Conservation (phyloP, 2,888 invertebrate genomes). For the Oscheius onirici region DNA sequence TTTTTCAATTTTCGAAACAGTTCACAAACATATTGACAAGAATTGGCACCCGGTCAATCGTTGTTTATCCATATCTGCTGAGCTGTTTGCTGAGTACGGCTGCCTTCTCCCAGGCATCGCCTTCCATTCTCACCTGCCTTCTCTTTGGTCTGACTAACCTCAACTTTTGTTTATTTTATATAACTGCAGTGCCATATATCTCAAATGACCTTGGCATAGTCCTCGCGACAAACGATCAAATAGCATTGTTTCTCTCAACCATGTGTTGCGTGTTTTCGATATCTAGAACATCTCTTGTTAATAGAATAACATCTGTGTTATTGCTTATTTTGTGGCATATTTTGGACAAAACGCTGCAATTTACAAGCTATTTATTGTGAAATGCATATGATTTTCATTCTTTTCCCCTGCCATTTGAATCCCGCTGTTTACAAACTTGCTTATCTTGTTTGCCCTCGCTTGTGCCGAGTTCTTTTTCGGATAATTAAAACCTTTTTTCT, state of each 20-base stretch:
- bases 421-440: conserved; percentile 21
- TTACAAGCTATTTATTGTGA: no score
- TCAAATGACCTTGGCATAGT: conserved; percentile 14
- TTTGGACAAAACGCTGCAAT: not conserved
- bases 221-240: not conserved
- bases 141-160: not conserved
- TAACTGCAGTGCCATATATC: conserved; percentile 12
- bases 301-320: not conserved
- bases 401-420: not conserved
- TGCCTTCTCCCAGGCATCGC: conserved; percentile 20
- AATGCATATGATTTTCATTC: not conserved
- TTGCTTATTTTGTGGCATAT: not conserved
- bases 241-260: not conserved
- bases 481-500: not conserved
- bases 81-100: conserved; percentile 26
- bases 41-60: not conserved
- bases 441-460: conserved; percentile 24
- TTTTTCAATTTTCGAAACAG: not conserved
- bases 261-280: not conserved
- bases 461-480: not conserved
- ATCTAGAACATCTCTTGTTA: not conserved
- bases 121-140: conserved; percentile 19
- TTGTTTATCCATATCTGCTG: conserved; percentile 27
- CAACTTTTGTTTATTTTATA: not conserved
- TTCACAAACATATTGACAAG: not conserved